phyloP scores from a whole-genome alignment of 1,140 invertebrate species.

The silkworm (Bombyx mori) region DNA sequence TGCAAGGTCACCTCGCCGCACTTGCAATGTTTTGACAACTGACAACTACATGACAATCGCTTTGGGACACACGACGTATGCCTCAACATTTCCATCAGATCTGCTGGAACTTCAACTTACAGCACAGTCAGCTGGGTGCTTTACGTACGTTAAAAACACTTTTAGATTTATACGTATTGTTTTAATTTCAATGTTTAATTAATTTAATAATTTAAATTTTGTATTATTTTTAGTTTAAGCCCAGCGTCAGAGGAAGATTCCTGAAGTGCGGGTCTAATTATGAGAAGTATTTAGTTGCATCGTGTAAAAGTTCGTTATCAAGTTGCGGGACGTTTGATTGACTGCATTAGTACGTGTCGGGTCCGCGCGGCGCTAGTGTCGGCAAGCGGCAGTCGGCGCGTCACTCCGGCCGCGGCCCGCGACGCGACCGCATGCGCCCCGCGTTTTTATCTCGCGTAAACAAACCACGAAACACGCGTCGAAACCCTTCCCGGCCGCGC shows the following conservation, averaged over 20 bases:
- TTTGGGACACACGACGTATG: no score
- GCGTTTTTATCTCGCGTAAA: conserved; percentile 19
- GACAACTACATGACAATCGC: neutral
- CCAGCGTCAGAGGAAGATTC: no score
- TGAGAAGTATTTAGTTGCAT: conserved; percentile 24
- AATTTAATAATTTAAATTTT: no score
- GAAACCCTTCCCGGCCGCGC: conserved; percentile 14
- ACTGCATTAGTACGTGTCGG: conserved; percentile 27
- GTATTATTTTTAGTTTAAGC: no score
- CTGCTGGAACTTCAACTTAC: no score
- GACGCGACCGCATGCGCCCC: conserved; percentile 34
- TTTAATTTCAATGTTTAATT: no score
- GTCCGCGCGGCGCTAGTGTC: conserved; percentile 30
- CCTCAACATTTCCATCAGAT: no score
- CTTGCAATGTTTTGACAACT: conserved; percentile 25
- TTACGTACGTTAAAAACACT: no score
- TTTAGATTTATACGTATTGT: no score
- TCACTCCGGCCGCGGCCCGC: conserved; percentile 62
- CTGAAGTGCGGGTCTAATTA: neutral
- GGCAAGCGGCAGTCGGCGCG: conserved; percentile 26
- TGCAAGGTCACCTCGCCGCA: conserved; percentile 21
- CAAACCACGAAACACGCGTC: conserved; percentile 17
- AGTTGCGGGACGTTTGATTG: conserved; percentile 33
- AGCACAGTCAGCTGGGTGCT: no score
- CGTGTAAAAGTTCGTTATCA: neutral